A percentile compares a stretch with the other conserved stretches of the same genome.
Conservation (phyloP, 2,888 invertebrate species). For the Chymomyza procnemis region DNA sequence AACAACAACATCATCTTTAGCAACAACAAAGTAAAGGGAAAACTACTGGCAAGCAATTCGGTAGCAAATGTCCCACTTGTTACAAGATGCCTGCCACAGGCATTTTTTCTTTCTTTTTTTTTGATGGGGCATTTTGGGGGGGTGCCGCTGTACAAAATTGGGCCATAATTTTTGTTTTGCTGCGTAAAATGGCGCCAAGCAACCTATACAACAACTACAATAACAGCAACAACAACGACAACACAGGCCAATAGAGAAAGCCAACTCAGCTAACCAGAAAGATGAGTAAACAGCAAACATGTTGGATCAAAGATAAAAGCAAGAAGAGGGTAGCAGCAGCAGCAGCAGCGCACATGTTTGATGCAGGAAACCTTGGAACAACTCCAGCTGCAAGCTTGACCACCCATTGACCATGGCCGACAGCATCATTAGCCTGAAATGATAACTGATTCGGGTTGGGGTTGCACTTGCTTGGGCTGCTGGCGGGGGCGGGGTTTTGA, state of each 20-base stretch:
- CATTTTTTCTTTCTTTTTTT: neutral
- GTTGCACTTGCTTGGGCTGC: too few relatives aligned
- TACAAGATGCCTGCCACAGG: slow-evolving; percentile 28
- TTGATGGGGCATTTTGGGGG: neutral
- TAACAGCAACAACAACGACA: neutral
- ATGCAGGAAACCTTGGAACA: neutral
- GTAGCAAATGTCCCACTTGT: slow-evolving; percentile 72
- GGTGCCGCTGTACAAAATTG: slow-evolving; percentile 51
- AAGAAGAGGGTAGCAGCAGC: neutral
- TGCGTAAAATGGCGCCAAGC: slow-evolving; percentile 71
- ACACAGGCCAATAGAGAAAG: neutral
- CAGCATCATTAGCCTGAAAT: slow-evolving; percentile 66
- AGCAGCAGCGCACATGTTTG: neutral
- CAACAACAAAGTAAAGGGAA: slow-evolving; percentile 17
- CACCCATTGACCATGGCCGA: neutral
- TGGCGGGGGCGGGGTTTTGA: neutral
- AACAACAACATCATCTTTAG: slow-evolving; percentile 42
- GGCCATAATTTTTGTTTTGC: slow-evolving; percentile 70
- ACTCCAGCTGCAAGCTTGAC: neutral
- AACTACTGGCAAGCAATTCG: slow-evolving; percentile 29
- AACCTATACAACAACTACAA: slow-evolving; percentile 54
- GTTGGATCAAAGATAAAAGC: neutral
- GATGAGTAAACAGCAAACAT: neutral
- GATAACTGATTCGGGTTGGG: slow-evolving; percentile 54
- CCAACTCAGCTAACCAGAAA: neutral